phyloP scores from a whole-genome alignment of 2,797 vertebrate genomes.

The Silurus aristotelis region DNA sequence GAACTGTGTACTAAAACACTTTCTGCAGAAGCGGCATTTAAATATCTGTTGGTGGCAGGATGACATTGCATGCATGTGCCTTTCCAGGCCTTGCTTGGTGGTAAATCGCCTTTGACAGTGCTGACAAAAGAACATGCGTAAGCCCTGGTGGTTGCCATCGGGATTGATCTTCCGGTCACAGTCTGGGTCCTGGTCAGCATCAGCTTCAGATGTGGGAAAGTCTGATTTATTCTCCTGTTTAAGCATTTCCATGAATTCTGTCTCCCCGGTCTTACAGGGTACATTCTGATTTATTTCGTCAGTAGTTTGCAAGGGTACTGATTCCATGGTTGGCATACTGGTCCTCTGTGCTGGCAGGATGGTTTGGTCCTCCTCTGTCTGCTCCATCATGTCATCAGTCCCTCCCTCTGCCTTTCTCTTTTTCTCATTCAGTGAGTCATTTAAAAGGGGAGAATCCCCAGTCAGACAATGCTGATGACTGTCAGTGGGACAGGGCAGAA shows the following conservation, averaged over 20 bases:
- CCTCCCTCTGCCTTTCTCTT: conserved; percentile 43
- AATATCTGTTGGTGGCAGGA: conserved; percentile 67
- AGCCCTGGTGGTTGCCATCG: conserved; percentile 68
- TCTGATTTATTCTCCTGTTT: conserved; percentile 47
- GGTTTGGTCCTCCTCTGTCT: conserved; percentile 43
- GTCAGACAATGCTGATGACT: conserved; percentile 65
- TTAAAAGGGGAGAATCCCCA: not conserved
- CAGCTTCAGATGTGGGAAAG: conserved; percentile 55
- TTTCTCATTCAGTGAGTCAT: conserved; percentile 44
- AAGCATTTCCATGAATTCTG: conserved; percentile 20
- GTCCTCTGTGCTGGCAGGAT: conserved; percentile 28
- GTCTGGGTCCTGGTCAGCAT: conserved; percentile 50
- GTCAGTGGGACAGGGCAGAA: conserved; percentile 70
- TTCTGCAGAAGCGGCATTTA: conserved; percentile 80
- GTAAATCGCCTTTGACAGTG: conserved; percentile 86
- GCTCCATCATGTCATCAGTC: conserved; percentile 53
- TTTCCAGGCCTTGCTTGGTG: conserved; percentile 85
- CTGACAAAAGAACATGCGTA: conserved; percentile 80
- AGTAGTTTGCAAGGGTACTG: conserved; percentile 61
- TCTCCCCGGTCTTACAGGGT: conserved; percentile 18
- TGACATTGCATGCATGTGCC: conserved; percentile 80
- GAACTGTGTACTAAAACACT: conserved; percentile 79
- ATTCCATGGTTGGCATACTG: conserved; percentile 3
- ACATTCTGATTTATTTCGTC: conserved; percentile 64
- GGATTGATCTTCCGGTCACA: conserved; percentile 61